Base-by-base conservation (phyloP, 1,140 invertebrate genomes). In the Diploscapter pachys region DNA sequence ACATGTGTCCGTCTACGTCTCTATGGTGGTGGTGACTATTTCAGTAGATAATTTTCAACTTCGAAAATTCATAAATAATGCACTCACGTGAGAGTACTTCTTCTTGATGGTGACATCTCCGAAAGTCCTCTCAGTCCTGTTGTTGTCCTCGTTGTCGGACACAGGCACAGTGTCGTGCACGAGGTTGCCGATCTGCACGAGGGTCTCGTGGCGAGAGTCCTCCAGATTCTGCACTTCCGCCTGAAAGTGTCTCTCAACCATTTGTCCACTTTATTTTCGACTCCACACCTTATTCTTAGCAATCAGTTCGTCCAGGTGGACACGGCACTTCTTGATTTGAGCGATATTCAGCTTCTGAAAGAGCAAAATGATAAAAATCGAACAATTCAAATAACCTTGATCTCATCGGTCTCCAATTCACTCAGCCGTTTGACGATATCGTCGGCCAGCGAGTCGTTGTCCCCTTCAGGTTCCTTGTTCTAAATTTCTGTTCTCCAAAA, bases 121-220 rank as follows among this genome's bases (percentile, higher is more conserved):
- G 87, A 89, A 92, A 3, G 92, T 96, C 80, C 93, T 89, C 81
- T 96, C 95, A 4, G 98, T 90, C 50, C 85, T 87, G 87, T 92
- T 92, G 53, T 91, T 87, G 79, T 91, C 91, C 88, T 98, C 96
- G 88, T 98, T 90, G 86, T 98, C 91, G 86, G 93, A 94, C 52
- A 99, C 90, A 9, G 93, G 93, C 4, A 97, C 95, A 11, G 93
- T 93, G 2, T 91, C 90, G 83, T 99, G 96, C 6, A 99, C 86
- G 84, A 94, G 90, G 88, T 99, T 99, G 2, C 95, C 95, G 11
- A 99, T 91, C 89, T 97, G 94, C 73, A 91, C 89, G 2, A 98
- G 87, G 0, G 93, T 90, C 63, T 89, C 89, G 85, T 94, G 95
- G 64, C 96, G 89, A 48, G 91, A 89, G 55, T 89, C 89, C 84